Conservation (phyloP, 2,113 vertebrate genomes). For the Ochotona curzoniae region DNA sequence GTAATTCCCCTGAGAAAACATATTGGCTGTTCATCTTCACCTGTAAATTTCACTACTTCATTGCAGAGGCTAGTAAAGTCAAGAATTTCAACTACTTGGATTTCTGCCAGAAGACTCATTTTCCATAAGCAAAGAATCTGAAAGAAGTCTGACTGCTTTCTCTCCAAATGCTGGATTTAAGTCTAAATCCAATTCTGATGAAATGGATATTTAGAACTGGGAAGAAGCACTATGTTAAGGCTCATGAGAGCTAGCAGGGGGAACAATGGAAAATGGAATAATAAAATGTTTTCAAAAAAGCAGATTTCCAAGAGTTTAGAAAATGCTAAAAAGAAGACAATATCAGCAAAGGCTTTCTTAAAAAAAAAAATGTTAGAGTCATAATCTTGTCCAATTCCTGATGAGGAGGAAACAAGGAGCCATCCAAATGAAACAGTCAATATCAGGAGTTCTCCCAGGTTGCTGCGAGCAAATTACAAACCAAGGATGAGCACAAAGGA, state of each 20-base stretch:
- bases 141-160: not conserved
- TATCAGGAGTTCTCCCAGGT: not conserved
- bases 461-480: not conserved
- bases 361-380: constrained; percentile 38
- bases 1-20: not conserved
- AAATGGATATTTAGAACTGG: not conserved
- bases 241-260: not conserved
- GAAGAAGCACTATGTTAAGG: constrained; percentile 1
- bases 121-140: not conserved
- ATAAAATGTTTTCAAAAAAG: not conserved
- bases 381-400: not conserved
- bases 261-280: not conserved
- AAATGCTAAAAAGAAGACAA: constrained; percentile 8
- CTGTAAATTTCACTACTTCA: not conserved
- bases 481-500: not conserved
- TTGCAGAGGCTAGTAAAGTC: not conserved
- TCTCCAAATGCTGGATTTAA: constrained; percentile 7
- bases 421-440: not conserved
- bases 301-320: constrained; percentile 26
- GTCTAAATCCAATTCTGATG: constrained; percentile 27
- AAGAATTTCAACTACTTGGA: not conserved
- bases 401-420: not conserved
- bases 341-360: constrained; percentile 22
- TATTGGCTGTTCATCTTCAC: not conserved
- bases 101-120: not conserved